Conservation (phyloP, 1,140 invertebrate species). For the Mactra quadrangularis region DNA sequence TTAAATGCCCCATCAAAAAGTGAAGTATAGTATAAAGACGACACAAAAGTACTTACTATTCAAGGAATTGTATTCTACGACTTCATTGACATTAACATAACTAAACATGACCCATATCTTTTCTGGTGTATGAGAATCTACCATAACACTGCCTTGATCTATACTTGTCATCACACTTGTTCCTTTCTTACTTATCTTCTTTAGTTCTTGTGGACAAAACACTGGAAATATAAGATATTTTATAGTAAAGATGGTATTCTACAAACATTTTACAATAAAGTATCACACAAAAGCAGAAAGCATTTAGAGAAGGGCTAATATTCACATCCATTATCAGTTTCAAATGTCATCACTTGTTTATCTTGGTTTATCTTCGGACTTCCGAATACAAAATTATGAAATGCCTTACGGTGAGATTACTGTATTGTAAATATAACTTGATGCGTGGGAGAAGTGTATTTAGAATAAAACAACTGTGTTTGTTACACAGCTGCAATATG, state of each 20-base stretch:
- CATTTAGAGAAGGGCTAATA: too few relatives aligned
- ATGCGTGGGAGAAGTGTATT: too few relatives aligned
- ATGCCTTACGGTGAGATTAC: too few relatives aligned
- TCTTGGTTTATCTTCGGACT: too few relatives aligned
- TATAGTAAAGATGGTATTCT: background rate
- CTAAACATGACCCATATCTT: slow-evolving; percentile 70
- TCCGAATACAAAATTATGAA: too few relatives aligned
- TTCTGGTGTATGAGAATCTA: slow-evolving; percentile 65
- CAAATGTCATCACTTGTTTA: too few relatives aligned
- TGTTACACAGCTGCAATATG: too few relatives aligned
- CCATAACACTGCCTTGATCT: slow-evolving; percentile 65
- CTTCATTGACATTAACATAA: slow-evolving; percentile 66
- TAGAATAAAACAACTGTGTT: too few relatives aligned
- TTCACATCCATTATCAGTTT: too few relatives aligned
- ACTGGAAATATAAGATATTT: slow-evolving; percentile 54
- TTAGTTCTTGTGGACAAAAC: slow-evolving; percentile 68
- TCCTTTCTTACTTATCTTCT: slow-evolving; percentile 53
- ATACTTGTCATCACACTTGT: slow-evolving; percentile 47
- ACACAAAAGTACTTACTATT: slow-evolving; percentile 59
- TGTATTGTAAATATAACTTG: too few relatives aligned
- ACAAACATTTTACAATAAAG: background rate
- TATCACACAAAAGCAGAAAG: background rate
- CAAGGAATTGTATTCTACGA: slow-evolving; percentile 53
- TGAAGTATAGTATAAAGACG: too few relatives aligned
- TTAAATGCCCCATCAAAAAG: too few relatives aligned